Base-by-base conservation (phyloP, 2,797 vertebrate genomes). In the Poecilia gillii region DNA sequence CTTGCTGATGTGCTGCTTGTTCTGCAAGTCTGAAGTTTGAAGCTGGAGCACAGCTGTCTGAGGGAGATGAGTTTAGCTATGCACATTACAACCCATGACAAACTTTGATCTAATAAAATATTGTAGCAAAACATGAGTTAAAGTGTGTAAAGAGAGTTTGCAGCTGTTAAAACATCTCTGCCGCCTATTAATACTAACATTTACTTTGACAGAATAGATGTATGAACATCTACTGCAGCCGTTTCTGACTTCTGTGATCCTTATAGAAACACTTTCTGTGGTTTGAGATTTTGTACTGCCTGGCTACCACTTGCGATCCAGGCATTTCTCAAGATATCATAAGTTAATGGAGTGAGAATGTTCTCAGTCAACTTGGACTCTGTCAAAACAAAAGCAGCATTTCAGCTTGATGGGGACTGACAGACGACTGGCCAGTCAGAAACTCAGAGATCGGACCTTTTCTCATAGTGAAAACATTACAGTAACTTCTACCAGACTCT, bases 1-100 rank as follows among this genome's bases (percentile, higher is more conserved):
- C 68, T 64, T 66, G 81, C 46, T 73, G 20, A 0, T 68, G 74
- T 83, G 79, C 72, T 71, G 46, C 74, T 83, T 28, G 41, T 43
- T 36, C 18, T 41, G 8, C 7, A 20, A 45, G 45, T 64, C 49
- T 39, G 25, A 20, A 79, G 28, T 75, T 36, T 73, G 2, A 73
- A 72, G 72, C 39, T 41, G 18, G 23, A 43, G 59, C 46, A 49
- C 46, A 53, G 36, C 31, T 66, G 73, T 39, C 85, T 77, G 31
- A 62, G 74, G 41, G 81, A 59, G 46, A 57, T 43, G 51, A 73
- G n/a, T 57, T 78, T 36, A 72, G 51, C 66, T 73, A 31, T 28
- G 39, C 41, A 73, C 41, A 49, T 20, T 25, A 68, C 3, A 41
- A 39, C 64, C 64, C 39, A 39, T 41, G 68, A 66, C 23, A 49